These are phyloP conservation scores for Valencia hispanica DNA, from an alignment of 2,797 vertebrate species.

Conservation along the genomic window DNA sequence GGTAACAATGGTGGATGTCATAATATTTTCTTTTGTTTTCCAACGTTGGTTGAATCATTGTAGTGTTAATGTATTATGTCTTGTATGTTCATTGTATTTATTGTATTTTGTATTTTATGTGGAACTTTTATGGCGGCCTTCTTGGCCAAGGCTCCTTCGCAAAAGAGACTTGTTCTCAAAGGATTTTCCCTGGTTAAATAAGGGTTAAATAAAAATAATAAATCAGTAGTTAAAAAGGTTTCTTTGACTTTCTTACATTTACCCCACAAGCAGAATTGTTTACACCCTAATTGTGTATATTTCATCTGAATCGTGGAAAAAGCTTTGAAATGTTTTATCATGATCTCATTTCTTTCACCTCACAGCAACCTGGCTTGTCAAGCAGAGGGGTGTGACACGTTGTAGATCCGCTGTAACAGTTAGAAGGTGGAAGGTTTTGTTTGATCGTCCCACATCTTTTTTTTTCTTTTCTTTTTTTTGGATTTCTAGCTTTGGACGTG, in stretches of 20 bases:
- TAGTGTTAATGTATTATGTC: too few relatives aligned
- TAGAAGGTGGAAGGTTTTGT: neutral
- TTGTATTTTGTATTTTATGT: too few relatives aligned
- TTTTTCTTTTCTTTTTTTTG: conserved; percentile 13
- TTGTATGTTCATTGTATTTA: too few relatives aligned
- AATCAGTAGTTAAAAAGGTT: neutral
- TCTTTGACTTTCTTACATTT: too few relatives aligned
- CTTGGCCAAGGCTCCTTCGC: too few relatives aligned
- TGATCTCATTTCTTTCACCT: neutral
- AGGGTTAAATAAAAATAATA: too few relatives aligned
- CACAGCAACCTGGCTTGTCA: neutral
- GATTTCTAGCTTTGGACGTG: conserved; percentile 52
- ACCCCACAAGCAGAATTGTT: neutral
- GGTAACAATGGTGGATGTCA: too few relatives aligned
- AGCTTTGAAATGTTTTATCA: neutral
- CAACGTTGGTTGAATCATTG: too few relatives aligned
- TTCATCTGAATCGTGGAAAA: neutral
- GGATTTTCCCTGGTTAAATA: too few relatives aligned
- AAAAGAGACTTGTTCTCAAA: too few relatives aligned
- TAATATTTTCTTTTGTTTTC: too few relatives aligned
- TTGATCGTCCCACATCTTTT: conserved; percentile 12
- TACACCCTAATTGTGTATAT: neutral
- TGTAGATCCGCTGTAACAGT: neutral
- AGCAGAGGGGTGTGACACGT: neutral
- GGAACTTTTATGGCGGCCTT: too few relatives aligned